Percentiles rank a stretch among this genome's conserved stretches.
Evolutionary conservation across 2,797 vertebrate species (phyloP).

Genomic region (Hapalemur alaotrensis): DNA sequence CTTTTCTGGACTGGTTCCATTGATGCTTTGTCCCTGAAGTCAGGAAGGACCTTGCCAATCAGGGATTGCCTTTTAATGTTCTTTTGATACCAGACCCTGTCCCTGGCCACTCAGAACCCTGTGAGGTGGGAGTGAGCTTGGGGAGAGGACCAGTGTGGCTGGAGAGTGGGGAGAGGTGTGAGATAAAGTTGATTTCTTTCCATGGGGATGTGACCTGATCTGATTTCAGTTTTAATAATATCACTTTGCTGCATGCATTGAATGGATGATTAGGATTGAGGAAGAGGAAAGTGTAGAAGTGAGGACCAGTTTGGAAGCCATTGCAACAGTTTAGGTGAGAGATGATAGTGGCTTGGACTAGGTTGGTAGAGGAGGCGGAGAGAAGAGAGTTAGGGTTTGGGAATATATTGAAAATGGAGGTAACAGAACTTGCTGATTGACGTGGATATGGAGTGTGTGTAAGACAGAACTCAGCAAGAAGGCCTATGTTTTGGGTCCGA

Average conservation of each 20-base stretch:
- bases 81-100: not conserved
- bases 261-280: not conserved
- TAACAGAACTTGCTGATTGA: not conserved
- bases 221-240: conserved; percentile 6
- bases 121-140: not conserved
- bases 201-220: not conserved
- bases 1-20: not conserved
- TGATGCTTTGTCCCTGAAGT: not conserved
- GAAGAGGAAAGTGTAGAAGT: not conserved
- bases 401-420: not conserved
- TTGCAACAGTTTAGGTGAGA: not conserved
- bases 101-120: not conserved
- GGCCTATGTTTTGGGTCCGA: not conserved
- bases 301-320: not conserved
- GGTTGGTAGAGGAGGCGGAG: not conserved
- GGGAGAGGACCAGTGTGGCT: not conserved
- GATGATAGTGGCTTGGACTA: not conserved
- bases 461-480: not conserved
- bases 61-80: not conserved
- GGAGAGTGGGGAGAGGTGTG: not conserved
- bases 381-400: not conserved
- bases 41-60: not conserved
- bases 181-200: not conserved
- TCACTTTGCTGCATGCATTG: not conserved
- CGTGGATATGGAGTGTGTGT: not conserved